Evolutionary conservation across 2,888 invertebrate species (phyloP), one percentile per base, ranked within the genome.

Genomic region (Melinaea menophilus): DNA sequence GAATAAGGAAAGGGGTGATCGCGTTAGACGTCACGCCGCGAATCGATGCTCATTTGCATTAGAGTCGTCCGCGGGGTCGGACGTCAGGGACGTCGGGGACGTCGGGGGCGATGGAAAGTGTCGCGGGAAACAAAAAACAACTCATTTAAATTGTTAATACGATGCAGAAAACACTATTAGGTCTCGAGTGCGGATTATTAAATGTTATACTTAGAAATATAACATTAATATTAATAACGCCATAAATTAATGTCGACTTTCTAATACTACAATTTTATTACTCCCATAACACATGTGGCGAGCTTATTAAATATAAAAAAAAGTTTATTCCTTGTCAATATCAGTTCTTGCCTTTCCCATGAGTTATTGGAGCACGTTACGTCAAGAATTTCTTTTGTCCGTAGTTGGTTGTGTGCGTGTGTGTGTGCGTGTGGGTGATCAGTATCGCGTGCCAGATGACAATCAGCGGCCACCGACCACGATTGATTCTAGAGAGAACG

Each of bases 31-130:
- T 88, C 88, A 88, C 80, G 71, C 75, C 73, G 75, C 72, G 83
- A 88, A 84, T 90, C 90, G 88, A 89, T 89, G 79, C 86, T 90
- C 84, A 90, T 90, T 90, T 90, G 87, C 90, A 90, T 90, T 80
- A 71, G 77, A 78, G 81, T 79, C 82, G 87, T 78, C 86, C 82
- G 72, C 82, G 76, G 76, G 75, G 75, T 77, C 82, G 88, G 86
- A 89, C 89, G 88, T 86, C 88, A 85, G 83, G 80, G 81, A 79
- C 82, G 82, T 83, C 88, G 77, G 87, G 88, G 86, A 89, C 89
- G 88, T 86, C 88, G 84, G 83, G 80, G 81, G 79, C 82, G 82
- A 82, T 88, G 77, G 87, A 88, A 87, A 88, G 89, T 88, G 89
- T 89, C 85, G 88, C 80, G 79, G 79, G 75, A 77, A 76, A 74